A percentile compares a stretch with the other conserved stretches of the same genome.
Evolutionary conservation across 2,113 vertebrate species (phyloP).

Genomic region (Gorilla gorilla): DNA sequence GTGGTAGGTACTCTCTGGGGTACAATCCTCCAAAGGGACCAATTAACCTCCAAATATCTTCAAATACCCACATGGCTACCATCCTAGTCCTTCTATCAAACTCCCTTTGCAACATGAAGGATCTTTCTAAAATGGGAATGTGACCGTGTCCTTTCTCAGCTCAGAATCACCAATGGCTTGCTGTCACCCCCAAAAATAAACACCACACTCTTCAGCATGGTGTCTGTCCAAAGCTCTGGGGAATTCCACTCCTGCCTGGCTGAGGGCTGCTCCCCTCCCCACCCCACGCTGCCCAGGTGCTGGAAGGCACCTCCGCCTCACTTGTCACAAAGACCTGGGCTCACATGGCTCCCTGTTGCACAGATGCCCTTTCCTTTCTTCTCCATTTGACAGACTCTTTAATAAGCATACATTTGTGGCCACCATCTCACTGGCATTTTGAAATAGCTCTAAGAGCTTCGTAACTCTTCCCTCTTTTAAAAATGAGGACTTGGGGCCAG

Average conservation of each 20-base stretch:
- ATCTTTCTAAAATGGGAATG: constrained; percentile 4
- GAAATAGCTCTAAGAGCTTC: neutral
- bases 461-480: neutral
- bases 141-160: neutral
- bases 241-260: neutral
- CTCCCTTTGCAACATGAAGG: neutral
- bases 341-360: neutral
- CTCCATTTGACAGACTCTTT: neutral
- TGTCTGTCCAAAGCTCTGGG: neutral
- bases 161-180: neutral
- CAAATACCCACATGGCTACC: neutral
- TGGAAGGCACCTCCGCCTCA: neutral
- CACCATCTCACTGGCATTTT: neutral
- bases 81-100: no score
- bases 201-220: neutral
- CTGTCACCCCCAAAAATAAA: neutral
- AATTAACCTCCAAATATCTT: neutral
- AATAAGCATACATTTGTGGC: neutral
- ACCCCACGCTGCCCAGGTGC: rapidly evolving
- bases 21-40: neutral
- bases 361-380: neutral
- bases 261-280: no score
- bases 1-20: neutral
- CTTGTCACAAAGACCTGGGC: neutral
- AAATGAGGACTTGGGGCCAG: neutral